Evolutionary conservation across 2,113 vertebrate species (phyloP).

Genomic region (Oryzias curvinotus): DNA sequence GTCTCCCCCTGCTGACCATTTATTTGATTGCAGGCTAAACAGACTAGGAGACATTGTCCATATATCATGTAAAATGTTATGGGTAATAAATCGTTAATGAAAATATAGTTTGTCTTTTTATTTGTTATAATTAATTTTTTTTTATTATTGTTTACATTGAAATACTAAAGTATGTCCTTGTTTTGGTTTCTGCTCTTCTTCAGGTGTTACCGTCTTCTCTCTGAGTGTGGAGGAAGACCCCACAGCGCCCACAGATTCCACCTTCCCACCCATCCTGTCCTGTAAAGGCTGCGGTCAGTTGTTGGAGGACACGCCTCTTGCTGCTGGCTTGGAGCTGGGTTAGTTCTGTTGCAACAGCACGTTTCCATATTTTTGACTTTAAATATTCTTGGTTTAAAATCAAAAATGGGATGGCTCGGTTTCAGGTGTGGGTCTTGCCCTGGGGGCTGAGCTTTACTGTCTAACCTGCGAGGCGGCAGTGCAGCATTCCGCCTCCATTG

Average conservation of each 20-base stretch:
- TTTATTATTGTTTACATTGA: no score
- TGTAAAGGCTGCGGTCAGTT: constrained; percentile 86
- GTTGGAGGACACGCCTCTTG: constrained; percentile 69
- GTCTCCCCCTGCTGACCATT: no score
- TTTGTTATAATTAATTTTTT: no score
- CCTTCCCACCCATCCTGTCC: constrained; percentile 71
- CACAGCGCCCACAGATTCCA: constrained; percentile 54
- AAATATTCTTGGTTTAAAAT: not conserved
- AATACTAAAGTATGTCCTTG: no score
- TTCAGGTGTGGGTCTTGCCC: constrained; percentile 56
- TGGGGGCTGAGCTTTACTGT: constrained; percentile 73
- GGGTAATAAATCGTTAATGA: no score
- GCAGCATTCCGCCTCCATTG: constrained; percentile 1
- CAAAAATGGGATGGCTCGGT: not conserved
- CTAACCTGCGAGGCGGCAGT: constrained; percentile 63
- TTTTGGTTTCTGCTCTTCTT: not conserved
- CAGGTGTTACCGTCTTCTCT: constrained; percentile 65
- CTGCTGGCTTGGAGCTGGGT: constrained; percentile 63
- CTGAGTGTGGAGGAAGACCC: constrained; percentile 66
- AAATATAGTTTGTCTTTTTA: no score
- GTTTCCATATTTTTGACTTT: not conserved
- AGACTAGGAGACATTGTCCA: no score
- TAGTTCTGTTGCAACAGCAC: not conserved
- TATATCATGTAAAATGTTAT: no score
- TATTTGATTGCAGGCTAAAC: no score